Evolutionary conservation across 2,113 vertebrate genomes (phyloP).

Genomic region (Oreochromis aureus): DNA sequence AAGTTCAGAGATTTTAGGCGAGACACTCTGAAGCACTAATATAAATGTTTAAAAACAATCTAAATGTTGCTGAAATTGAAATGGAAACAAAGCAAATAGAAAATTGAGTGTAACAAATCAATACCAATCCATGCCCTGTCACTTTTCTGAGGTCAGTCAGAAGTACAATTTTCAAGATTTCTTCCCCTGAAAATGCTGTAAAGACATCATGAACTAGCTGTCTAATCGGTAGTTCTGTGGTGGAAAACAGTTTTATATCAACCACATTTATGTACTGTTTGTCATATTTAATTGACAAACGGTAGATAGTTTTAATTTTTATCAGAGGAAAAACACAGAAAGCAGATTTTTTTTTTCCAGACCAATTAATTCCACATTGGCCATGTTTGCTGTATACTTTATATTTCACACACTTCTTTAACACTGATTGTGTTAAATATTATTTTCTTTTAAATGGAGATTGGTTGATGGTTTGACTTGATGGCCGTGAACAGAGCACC

Average conservation of each 20-base stretch:
- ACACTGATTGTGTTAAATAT: not conserved
- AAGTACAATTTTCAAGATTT: not conserved
- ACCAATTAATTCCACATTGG: not conserved
- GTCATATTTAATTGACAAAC: not conserved
- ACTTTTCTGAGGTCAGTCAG: not conserved
- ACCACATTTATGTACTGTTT: not conserved
- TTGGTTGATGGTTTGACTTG: not conserved
- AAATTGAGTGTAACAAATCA: not conserved
- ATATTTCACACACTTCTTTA: not conserved
- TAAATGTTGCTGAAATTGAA: not conserved
- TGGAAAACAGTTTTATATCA: not conserved
- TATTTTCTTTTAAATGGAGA: not conserved
- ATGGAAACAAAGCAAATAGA: not conserved
- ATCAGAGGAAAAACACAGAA: not conserved
- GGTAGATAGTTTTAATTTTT: rapidly evolving
- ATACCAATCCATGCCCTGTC: not conserved
- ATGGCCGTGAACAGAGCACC: not conserved
- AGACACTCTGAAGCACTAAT: not conserved
- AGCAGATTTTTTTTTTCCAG: not conserved
- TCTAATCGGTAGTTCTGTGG: not conserved
- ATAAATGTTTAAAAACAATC: not conserved
- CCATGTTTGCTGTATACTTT: not conserved
- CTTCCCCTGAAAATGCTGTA: not conserved
- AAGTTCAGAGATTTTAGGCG: rapidly evolving
- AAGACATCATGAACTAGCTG: rapidly evolving